Evolutionary conservation across 2,888 invertebrate species (phyloP).

Genomic region (Neria commutata): DNA sequence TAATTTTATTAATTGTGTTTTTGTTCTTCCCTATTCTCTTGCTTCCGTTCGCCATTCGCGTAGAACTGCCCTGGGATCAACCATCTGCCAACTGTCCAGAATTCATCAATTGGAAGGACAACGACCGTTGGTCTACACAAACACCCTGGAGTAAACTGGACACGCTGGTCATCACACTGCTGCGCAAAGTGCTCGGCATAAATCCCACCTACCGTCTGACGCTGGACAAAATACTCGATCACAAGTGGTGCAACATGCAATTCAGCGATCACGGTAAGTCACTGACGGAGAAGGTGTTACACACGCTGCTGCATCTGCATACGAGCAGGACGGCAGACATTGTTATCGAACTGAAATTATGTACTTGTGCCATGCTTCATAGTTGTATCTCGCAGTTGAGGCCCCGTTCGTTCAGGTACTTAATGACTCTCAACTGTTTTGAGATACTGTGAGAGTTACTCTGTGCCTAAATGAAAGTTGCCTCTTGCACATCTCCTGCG

Average conservation of each 20-base stretch:
- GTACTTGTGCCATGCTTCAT: no score
- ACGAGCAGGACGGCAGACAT: no score
- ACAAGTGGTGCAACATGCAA: conserved; percentile 74
- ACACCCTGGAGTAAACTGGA: conserved; percentile 85
- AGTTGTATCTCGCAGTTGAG: no score
- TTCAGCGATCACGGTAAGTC: conserved; percentile 62
- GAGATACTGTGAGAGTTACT: conserved; percentile 59
- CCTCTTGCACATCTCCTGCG: conserved; percentile 9
- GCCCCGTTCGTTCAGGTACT: conserved; percentile 75
- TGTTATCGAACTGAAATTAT: no score
- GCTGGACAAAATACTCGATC: conserved; percentile 72
- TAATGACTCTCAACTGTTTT: conserved; percentile 79
- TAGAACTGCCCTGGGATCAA: conserved; percentile 96
- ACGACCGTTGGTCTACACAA: conserved; percentile 68
- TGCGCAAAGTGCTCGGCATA: conserved; percentile 76
- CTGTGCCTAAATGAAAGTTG: conserved; percentile 58
- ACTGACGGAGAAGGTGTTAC: background rate
- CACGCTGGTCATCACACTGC: conserved; percentile 74
- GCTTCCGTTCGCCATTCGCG: conserved; percentile 29
- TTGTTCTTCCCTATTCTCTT: background rate
- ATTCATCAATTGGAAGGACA: conserved; percentile 76
- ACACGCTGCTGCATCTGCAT: conserved; percentile 17
- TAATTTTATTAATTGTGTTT: background rate
- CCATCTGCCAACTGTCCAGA: conserved; percentile 74
- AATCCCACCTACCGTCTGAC: conserved; percentile 71